Evolutionary conservation across 2,888 invertebrate genomes (phyloP).

Genomic region (Drosophila yooni): DNA sequence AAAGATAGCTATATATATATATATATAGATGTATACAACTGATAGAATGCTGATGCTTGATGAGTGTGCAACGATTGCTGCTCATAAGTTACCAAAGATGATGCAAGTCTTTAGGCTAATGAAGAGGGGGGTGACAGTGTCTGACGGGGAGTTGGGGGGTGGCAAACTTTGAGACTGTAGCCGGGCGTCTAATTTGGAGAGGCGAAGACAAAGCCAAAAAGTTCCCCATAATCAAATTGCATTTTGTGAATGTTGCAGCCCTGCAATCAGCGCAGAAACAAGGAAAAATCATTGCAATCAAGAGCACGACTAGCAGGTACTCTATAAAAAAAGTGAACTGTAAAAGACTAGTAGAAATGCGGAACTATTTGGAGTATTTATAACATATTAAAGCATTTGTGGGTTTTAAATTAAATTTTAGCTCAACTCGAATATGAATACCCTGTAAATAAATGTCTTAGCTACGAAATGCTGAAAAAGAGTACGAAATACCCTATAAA

Average conservation of each 20-base stretch:
- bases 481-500: neutral
- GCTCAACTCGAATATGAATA: neutral
- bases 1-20: slow-evolving; percentile 5
- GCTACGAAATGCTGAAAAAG: neutral
- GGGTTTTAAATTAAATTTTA: neutral
- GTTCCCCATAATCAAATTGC: slow-evolving; percentile 76
- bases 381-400: neutral
- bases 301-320: slow-evolving; percentile 3
- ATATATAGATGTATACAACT: neutral
- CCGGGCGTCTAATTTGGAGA: neutral
- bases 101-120: slow-evolving; percentile 76
- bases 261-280: slow-evolving; percentile 65
- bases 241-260: slow-evolving; percentile 59
- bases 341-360: accelerated
- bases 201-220: slow-evolving; percentile 60
- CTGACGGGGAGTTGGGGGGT: neutral
- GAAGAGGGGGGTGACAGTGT: slow-evolving; percentile 37
- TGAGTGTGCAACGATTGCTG: slow-evolving; percentile 17
- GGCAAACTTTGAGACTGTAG: slow-evolving; percentile 9
- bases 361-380: neutral
- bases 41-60: slow-evolving; percentile 31
- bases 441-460: neutral
- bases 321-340: neutral
- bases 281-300: neutral
- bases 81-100: slow-evolving; percentile 63